Evolutionary conservation across 92 coral and sea anemone species (phyloP), one percentile per base, ranked within the genome.

Genomic region (Heteractis magnifica): DNA sequence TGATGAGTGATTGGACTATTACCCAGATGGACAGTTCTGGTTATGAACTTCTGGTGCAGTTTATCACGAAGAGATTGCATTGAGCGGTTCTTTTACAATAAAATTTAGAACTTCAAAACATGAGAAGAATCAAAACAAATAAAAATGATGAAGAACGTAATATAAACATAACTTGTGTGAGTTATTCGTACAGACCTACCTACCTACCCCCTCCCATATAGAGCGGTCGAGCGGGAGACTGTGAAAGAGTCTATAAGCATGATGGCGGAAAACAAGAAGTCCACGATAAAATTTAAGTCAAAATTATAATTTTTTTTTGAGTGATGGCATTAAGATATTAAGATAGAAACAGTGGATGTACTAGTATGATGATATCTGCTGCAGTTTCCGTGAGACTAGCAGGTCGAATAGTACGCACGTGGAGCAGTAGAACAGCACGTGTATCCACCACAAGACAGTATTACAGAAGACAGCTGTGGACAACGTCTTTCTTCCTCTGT

Each of bases 381-480:
- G 48, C 44, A n/a, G 73, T 68, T 68, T 5, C 44, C 26, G 73
- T 68, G 44, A 34, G 44, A 34, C 44, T 34, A 34, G 44, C 49
- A 20, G 49, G 73, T 68, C 73, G 49, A 68, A 68, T 68, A 10
- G 73, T 68, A 8, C 73, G 73, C 73, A 68, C 73, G 49, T 68
- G 73, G 73, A 11, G 49, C 15, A 48, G 14, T 7, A 68, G 50
- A 11, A 68, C 23, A 20, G 73, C 73, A 68, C 44, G 49, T 26
- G 73, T 68, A 26, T n/a, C 12, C 13, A 26, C 73, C 58, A 53
- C 13, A 8, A 12, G 13, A 53, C 13, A 53, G 13, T 12, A 53
- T 53, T 53, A 53, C 58, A 34, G 44, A 62, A 68, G 49, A 68
- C 73, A 7, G 23, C 14, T n/a, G 14, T 26, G 26, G 41, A 68